Evolutionary conservation across 2,888 invertebrate species (phyloP), one percentile per base, ranked within the genome.

Genomic region (Lasioglossum lativentre): DNA sequence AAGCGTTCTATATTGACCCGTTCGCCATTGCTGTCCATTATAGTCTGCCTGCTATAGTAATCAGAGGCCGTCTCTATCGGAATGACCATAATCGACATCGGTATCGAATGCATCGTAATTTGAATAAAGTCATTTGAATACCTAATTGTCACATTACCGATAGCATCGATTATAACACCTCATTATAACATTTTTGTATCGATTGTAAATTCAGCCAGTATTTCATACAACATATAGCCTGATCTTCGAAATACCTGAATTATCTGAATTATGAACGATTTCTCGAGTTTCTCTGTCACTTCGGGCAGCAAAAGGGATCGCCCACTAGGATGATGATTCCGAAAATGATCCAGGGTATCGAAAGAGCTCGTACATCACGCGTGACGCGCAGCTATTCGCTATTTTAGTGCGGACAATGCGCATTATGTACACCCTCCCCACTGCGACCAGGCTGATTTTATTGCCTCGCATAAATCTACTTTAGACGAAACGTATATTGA

Each of bases 391-490:
- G n/a, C 45, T 38, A 75, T 47, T 63, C 77, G 47, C 27, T 30
- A 34, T 68, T 76, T 73, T 72, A 52, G 40, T 27, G 63, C 40
- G 71, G 66, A 73, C 38, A 77, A 72, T 47, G 63, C 72, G 42
- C 75, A 75, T 73, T 82, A 83, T 27, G 45, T 38, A 27, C 10
- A 23, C 34, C 38, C 19, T 10, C n/a, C n/a, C 38, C 8, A 2
- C 38, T 6, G 72, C 63, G 52, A 34, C 34, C 23, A 2, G 38
- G 63, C 27, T 27, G 76, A 78, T 78, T 83, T 84, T 52, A 84
- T 83, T 83, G 75, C 45, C 2, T 5, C 71, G 80, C 82, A 47
- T 80, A 56, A 83, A 83, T 83, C 84, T 47, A 75, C 73, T 74
- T 63, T 75, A 70, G 70, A 75, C 83, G 83, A 71, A 19, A 70